These are phyloP conservation scores for Scaptomyza reducta DNA, from an alignment of 2,888 invertebrate genomes.

Conservation along the genomic window DNA sequence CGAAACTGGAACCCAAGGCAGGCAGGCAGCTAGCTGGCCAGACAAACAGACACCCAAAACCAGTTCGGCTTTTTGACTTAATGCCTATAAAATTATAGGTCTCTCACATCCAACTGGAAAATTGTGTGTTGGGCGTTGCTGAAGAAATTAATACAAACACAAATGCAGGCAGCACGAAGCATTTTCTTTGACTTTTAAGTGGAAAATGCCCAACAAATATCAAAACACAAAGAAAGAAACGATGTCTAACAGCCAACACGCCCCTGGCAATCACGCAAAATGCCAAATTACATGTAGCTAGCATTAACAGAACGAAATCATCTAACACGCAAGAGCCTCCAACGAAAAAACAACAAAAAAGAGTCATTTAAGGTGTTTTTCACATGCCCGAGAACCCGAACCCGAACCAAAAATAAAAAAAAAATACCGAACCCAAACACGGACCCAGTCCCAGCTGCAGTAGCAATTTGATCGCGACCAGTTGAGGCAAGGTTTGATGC, in stretches of 20 bases:
- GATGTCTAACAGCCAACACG: conserved; percentile 70
- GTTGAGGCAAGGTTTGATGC: conserved; percentile 21
- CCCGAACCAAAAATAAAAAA: conserved; percentile 11
- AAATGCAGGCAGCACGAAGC: conserved; percentile 59
- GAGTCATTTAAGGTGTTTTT: conserved; percentile 78
- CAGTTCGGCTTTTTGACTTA: conserved; percentile 67
- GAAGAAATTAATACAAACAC: conserved; percentile 72
- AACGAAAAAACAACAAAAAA: conserved; percentile 29
- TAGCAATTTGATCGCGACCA: conserved; percentile 56
- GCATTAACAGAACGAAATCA: conserved; percentile 72
- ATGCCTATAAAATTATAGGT: conserved; percentile 77
- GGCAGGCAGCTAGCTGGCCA: conserved; percentile 14
- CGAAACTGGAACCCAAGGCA: conserved; percentile 12
- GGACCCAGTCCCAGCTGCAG: conserved; percentile 22
- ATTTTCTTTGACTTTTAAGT: conserved; percentile 57
- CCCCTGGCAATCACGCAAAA: conserved; percentile 82
- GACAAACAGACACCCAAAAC: conserved; percentile 63
- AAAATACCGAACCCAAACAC: conserved; percentile 13
- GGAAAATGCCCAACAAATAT: conserved; percentile 59
- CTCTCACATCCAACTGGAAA: conserved; percentile 60
- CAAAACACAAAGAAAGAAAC: conserved; percentile 21
- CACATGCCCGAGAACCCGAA: conserved; percentile 54
- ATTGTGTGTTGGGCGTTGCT: conserved; percentile 73
- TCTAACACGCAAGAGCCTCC: conserved; percentile 71
- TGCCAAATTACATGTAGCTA: conserved; percentile 71